phyloP scores from a whole-genome alignment of 2,888 invertebrate species.

The Balanococcus diminutus region DNA sequence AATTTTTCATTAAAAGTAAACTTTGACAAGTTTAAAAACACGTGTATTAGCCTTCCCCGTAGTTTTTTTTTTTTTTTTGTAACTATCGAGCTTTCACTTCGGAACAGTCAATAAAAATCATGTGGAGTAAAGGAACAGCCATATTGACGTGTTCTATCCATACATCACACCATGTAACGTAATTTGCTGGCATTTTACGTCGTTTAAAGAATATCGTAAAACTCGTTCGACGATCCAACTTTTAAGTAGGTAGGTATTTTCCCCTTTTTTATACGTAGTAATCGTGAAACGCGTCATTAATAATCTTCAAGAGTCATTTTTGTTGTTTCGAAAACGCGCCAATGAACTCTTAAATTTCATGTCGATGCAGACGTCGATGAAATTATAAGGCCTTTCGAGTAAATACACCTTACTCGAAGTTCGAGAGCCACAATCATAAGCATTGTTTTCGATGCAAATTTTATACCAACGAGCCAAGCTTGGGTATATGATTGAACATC shows the following conservation, averaged over 20 bases:
- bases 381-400: neutral
- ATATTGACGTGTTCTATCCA: neutral
- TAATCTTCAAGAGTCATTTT: conserved; percentile 11
- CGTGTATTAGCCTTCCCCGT: too few relatives aligned
- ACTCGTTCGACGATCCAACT: neutral
- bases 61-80: neutral
- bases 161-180: neutral
- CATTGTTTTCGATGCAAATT: neutral
- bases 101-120: neutral
- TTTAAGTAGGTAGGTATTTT: neutral
- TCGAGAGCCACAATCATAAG: neutral
- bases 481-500: too few relatives aligned
- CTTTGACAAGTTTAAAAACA: too few relatives aligned
- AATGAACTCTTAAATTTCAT: conserved; percentile 11
- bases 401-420: neutral
- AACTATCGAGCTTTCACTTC: neutral
- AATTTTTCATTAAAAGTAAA: too few relatives aligned
- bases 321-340: conserved; percentile 24
- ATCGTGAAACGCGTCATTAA: conserved; percentile 7
- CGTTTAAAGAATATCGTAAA: neutral
- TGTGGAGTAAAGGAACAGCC: neutral
- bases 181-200: conserved; percentile 5
- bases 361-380: neutral
- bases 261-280: neutral
- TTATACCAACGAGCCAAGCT: neutral